phyloP scores from a whole-genome alignment of 2,888 invertebrate species.

The Drosophila ezoana region DNA sequence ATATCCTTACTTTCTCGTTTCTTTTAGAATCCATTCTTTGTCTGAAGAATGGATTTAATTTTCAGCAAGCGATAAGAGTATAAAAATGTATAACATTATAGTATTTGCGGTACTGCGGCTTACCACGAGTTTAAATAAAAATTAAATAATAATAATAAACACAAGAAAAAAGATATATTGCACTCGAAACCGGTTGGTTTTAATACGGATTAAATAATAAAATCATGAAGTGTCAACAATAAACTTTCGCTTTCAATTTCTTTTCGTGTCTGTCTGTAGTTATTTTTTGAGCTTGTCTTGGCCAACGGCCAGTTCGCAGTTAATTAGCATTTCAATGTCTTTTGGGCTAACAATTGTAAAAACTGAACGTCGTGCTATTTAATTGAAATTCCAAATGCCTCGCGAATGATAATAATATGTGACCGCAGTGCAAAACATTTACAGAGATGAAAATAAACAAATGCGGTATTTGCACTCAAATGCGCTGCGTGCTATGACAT shows the following conservation, averaged over 20 bases:
- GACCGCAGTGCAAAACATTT: constrained; percentile 63
- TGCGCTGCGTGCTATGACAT: constrained; percentile 34
- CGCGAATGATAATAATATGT: constrained; percentile 52
- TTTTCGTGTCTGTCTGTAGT: constrained; percentile 22
- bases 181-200: neutral
- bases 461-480: constrained; percentile 35
- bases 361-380: constrained; percentile 39
- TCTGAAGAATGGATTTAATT: too few species aligned
- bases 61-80: too few species aligned
- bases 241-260: constrained; percentile 76
- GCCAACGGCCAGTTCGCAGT: constrained; percentile 34
- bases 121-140: too few species aligned
- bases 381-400: constrained; percentile 69
- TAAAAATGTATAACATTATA: too few species aligned
- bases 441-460: constrained; percentile 42
- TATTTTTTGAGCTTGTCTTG: constrained; percentile 31
- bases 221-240: constrained; percentile 23
- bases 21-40: too few species aligned
- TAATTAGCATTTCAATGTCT: constrained; percentile 62
- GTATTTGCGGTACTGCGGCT: too few species aligned
- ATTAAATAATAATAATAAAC: too few species aligned
- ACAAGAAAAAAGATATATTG: too few species aligned
- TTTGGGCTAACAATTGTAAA: constrained; percentile 25
- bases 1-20: too few species aligned
- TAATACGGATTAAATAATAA: constrained; percentile 42